Conservation (phyloP, 1,140 invertebrate species). For the Euwallacea fornicatus region DNA sequence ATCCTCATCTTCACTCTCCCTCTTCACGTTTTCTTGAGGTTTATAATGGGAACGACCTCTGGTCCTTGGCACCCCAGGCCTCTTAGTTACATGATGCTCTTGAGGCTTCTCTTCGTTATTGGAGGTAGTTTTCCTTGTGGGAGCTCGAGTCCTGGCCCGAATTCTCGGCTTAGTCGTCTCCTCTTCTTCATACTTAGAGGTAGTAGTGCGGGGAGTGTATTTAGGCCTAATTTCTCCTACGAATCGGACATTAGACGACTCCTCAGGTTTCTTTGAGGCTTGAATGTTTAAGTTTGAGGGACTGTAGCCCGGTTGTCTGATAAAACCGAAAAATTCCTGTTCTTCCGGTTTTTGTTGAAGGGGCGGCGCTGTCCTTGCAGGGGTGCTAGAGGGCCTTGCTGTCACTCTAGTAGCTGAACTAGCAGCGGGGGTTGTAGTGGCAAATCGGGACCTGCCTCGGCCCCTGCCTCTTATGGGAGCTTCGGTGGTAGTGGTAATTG, state of each 20-base stretch:
- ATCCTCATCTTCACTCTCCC: conserved; percentile 42
- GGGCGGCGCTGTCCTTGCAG: conserved; percentile 9
- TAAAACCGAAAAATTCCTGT: conserved; percentile 52
- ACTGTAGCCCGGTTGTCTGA: conserved; percentile 46
- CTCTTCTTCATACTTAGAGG: conserved; percentile 1
- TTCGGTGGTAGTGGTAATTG: conserved; percentile 10
- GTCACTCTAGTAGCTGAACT: conserved; percentile 45
- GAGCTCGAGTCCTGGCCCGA: conserved; percentile 43
- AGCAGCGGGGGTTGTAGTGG: conserved; percentile 44
- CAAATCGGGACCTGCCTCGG: conserved; percentile 47
- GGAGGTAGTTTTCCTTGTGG: conserved; percentile 32
- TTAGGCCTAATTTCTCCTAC: conserved; percentile 51
- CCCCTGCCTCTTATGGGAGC: conserved; percentile 20
- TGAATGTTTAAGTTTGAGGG: conserved; percentile 25
- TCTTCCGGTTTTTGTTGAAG: conserved; percentile 33
- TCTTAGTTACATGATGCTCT: conserved; percentile 42
- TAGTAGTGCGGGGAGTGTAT: conserved; percentile 33
- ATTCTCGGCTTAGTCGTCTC: conserved; percentile 40
- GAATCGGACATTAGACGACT: conserved; percentile 42
- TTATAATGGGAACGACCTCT: conserved; percentile 45
- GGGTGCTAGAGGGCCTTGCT: conserved; percentile 41
- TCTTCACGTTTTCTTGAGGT: conserved; percentile 41
- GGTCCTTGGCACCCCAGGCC: conserved; percentile 27
- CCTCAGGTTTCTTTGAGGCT: conserved; percentile 11
- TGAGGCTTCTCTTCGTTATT: conserved; percentile 23